Evolutionary conservation across 2,888 invertebrate genomes (phyloP).

Genomic region (Endomychus coccineus): DNA sequence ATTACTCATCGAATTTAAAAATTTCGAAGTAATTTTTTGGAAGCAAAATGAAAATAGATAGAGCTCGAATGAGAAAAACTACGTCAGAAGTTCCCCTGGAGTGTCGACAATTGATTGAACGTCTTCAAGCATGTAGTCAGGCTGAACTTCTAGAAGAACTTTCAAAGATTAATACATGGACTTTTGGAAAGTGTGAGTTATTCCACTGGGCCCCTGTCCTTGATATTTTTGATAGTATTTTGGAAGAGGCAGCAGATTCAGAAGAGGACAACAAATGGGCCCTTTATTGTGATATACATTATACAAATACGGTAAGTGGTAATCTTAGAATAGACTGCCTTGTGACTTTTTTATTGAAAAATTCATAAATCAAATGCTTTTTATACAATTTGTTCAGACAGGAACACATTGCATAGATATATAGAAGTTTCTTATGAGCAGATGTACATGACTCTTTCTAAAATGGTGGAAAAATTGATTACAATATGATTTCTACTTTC

Average conservation of each 20-base stretch:
- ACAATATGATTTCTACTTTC: no score
- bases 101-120: conserved; percentile 68
- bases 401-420: no score
- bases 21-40: conserved; percentile 1
- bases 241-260: conserved; percentile 64
- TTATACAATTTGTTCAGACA: no score
- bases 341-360: no score
- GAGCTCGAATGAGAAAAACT: conserved; percentile 72
- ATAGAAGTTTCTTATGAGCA: no score
- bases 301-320: conserved; percentile 51
- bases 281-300: conserved; percentile 64
- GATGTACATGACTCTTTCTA: no score
- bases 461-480: no score
- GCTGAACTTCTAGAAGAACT: conserved; percentile 61
- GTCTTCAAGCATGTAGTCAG: conserved; percentile 58
- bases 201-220: conserved; percentile 81
- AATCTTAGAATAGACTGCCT: no score
- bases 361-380: no score
- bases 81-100: conserved; percentile 75
- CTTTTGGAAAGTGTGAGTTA: conserved; percentile 79
- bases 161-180: conserved; percentile 70
- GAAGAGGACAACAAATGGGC: conserved; percentile 59
- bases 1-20: neutral
- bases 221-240: conserved; percentile 65
- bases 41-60: conserved; percentile 77